Percentiles rank a stretch among this genome's conserved stretches.
Conservation (phyloP, 2,888 invertebrate species). For the Leptinotarsa tumamoca region DNA sequence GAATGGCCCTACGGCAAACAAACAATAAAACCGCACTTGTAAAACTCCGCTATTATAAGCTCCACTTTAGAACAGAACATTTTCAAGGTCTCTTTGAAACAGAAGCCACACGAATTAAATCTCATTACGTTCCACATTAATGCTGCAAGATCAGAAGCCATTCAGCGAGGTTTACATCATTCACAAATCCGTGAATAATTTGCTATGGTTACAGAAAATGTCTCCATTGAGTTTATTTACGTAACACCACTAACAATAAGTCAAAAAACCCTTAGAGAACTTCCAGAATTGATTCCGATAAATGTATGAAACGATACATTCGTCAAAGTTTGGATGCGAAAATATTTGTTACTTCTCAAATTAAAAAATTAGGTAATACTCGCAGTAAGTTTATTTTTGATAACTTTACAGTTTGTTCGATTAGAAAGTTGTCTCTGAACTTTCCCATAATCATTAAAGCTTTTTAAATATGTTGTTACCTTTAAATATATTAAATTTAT, state of each 20-base stretch:
- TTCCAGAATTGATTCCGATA: neutral
- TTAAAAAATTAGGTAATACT: no score
- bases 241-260: neutral
- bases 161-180: slow-evolving; percentile 32
- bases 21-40: slow-evolving; percentile 22
- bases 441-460: no score
- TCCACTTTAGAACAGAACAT: slow-evolving; percentile 21
- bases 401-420: no score
- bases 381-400: no score
- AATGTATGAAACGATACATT: no score
- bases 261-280: neutral
- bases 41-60: slow-evolving; percentile 25
- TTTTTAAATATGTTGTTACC: no score
- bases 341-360: no score
- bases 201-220: slow-evolving; percentile 29
- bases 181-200: slow-evolving; percentile 21
- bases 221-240: neutral
- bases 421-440: no score
- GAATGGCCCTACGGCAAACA: slow-evolving; percentile 8
- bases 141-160: slow-evolving; percentile 32
- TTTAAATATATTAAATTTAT: no score
- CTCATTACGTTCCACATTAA: slow-evolving; percentile 42
- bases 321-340: no score
- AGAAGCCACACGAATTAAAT: slow-evolving; percentile 47
- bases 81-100: slow-evolving; percentile 31